Evolutionary conservation across 92 coral and sea anemone genomes (phyloP).

Genomic region (Chrysogorgia sp.): DNA sequence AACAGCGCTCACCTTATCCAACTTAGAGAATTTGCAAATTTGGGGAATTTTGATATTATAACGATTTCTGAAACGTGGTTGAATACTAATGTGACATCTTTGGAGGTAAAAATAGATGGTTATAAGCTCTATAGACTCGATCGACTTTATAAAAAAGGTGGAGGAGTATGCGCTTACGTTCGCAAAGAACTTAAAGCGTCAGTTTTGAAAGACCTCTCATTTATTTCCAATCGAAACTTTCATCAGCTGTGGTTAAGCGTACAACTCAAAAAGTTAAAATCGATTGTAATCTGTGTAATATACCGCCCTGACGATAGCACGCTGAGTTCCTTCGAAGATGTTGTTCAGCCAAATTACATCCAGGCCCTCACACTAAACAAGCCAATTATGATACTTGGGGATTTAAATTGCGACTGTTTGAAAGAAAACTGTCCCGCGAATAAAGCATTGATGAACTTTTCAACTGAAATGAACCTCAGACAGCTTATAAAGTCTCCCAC

Average conservation of each 20-base stretch:
- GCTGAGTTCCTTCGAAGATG: constrained; percentile 45
- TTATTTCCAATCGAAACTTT: constrained; percentile 48
- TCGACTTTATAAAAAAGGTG: too few species aligned
- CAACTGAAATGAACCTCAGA: constrained; percentile 50
- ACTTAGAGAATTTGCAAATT: constrained; percentile 43
- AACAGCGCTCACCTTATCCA: constrained; percentile 47
- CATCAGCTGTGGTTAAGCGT: constrained; percentile 63
- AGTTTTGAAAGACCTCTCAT: constrained; percentile 41
- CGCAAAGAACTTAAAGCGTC: constrained; percentile 53
- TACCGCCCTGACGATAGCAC: constrained; percentile 52
- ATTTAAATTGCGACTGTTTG: constrained; percentile 50
- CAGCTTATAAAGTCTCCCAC: constrained; percentile 67
- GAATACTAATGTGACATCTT: constrained; percentile 39
- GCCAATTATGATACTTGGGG: constrained; percentile 29
- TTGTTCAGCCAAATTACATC: constrained; percentile 29
- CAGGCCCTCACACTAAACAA: constrained; percentile 43
- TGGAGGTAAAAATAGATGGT: constrained; percentile 51
- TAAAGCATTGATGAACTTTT: constrained; percentile 33
- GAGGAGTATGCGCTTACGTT: too few species aligned
- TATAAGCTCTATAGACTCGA: too few species aligned
- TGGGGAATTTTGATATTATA: constrained; percentile 50
- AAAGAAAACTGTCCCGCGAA: constrained; percentile 14
- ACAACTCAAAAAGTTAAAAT: constrained; percentile 42
- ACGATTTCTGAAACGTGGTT: too few species aligned
- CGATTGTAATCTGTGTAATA: too few species aligned